Conservation (phyloP, 2,113 vertebrate species). For the Mustelus asterias region DNA sequence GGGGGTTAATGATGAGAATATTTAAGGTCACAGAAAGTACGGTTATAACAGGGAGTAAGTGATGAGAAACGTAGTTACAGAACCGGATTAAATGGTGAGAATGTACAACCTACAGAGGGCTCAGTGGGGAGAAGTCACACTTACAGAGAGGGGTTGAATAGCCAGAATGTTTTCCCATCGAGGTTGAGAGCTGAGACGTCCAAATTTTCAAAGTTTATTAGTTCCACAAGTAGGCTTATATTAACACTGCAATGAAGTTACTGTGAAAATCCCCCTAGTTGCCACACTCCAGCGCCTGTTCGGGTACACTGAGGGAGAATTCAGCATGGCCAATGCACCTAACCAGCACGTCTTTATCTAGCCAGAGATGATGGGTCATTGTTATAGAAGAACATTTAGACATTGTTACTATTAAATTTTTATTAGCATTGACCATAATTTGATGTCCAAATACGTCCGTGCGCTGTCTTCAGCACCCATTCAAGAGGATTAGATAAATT, state of each 20-base stretch:
- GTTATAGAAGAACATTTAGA: background rate
- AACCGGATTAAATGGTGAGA: background rate
- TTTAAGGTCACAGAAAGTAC: background rate
- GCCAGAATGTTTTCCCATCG: background rate
- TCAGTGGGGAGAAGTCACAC: background rate
- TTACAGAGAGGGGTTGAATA: background rate
- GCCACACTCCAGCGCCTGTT: too few relatives aligned
- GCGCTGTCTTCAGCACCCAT: conserved; percentile 20
- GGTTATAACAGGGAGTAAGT: background rate
- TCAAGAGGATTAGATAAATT: background rate
- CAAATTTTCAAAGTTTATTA: background rate
- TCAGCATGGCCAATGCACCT: too few relatives aligned
- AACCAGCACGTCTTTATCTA: too few relatives aligned
- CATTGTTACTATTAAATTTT: background rate
- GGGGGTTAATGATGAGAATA: background rate
- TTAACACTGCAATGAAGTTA: too few relatives aligned
- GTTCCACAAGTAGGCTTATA: too few relatives aligned
- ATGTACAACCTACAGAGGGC: background rate
- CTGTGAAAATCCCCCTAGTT: too few relatives aligned
- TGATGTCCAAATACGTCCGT: background rate
- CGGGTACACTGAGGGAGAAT: too few relatives aligned
- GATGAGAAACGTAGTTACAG: background rate
- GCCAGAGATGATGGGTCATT: background rate
- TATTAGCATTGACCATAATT: background rate
- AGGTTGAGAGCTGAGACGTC: background rate